A percentile compares a stretch with the other conserved stretches of the same genome.
Conservation (phyloP, 2,888 invertebrate species). For the Cantharis nigra region DNA sequence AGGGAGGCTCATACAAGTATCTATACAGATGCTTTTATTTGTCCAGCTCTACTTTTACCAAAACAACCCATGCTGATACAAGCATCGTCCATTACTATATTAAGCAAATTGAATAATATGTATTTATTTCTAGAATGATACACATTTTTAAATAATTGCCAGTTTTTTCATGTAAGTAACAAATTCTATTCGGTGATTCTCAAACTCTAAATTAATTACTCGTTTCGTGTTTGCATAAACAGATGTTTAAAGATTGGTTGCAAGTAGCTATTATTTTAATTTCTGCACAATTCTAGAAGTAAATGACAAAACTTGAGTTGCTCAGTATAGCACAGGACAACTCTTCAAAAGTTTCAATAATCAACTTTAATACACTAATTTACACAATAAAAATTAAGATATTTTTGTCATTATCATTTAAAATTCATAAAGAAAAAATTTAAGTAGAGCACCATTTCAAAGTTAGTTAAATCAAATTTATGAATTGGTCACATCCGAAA, state of each 20-base stretch:
- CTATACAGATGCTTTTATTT: not conserved
- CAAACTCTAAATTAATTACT: not conserved
- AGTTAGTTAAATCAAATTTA: not conserved
- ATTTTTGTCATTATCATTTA: not conserved
- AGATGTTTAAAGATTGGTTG: no score
- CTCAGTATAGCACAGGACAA: not conserved
- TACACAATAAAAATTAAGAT: not conserved
- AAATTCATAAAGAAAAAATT: not conserved
- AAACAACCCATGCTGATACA: not conserved
- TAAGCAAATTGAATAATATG: not conserved
- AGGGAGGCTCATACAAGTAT: not conserved
- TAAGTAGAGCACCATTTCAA: not conserved
- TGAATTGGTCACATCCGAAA: not conserved
- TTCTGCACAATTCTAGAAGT: no score
- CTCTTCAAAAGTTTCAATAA: not conserved
- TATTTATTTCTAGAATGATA: not conserved
- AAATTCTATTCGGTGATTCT: no score
- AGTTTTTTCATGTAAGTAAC: no score
- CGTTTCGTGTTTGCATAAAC: not conserved
- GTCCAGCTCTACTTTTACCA: not conserved
- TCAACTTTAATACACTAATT: not conserved
- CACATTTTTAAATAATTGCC: no score
- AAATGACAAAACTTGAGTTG: no score
- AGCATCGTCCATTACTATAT: not conserved
- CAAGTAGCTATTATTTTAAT: no score